Base-by-base conservation (phyloP, 2,888 invertebrate species). In the Atethmia centrago region DNA sequence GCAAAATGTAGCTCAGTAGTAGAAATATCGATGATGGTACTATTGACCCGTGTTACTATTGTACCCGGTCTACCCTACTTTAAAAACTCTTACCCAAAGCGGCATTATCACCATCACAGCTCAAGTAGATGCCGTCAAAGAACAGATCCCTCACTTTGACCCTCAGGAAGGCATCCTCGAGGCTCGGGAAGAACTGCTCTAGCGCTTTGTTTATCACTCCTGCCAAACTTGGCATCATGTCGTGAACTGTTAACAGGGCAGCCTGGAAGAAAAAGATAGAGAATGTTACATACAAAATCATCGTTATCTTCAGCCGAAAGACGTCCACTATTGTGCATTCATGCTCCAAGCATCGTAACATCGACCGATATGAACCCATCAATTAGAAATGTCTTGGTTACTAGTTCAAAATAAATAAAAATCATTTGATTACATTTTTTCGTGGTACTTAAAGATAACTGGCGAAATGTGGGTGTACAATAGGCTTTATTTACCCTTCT, bases 41-140 rank as follows among this genome's bases (percentile, higher is more conserved):
- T n/a, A n/a, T n/a, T n/a, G n/a, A n/a, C n/a, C n/a, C n/a, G n/a
- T n/a, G n/a, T n/a, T n/a, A n/a, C n/a, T n/a, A n/a, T n/a, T n/a
- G n/a, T n/a, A n/a, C n/a, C n/a, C n/a, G n/a, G n/a, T n/a, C n/a
- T n/a, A n/a, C n/a, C n/a, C n/a, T n/a, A 16, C 19, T 55, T 55
- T 55, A 3, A 3, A 19, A 55, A 9, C 0, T 19, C 94, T 92
- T 88, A 96, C 97, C 93, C 28, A 97, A 90, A 74, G 95, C 94
- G 1, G 93, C 90, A 58, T 93, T 94, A 59, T 94, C 92, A 0
- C 94, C 91, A 56, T 94, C 92, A 78, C 97, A 97, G 81, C 94
- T 95, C 28, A 97, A 90, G 75, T 92, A 95, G 28, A 97, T 86
- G 4, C 97, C 97, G 21, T 96, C 95, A 81, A 97, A 97, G 64